Percentiles rank a stretch among this genome's conserved stretches.
phyloP scores from a whole-genome alignment of 2,888 invertebrate genomes.

The Dexiosoma caninum region DNA sequence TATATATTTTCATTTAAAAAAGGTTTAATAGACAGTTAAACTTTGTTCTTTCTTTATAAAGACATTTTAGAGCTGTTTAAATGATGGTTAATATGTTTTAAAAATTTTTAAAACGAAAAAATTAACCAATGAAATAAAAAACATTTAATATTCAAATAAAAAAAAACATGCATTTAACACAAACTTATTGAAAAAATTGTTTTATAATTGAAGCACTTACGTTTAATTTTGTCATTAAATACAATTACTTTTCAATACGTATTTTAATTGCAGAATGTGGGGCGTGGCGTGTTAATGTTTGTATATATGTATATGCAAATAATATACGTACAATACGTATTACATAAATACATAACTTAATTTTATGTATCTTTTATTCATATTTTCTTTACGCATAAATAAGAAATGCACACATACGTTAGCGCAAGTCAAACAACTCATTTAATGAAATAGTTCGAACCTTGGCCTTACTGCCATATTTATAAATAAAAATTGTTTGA shows the following conservation, averaged over 20 bases:
- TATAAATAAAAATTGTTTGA: neutral
- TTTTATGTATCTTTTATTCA: slow-evolving; percentile 1
- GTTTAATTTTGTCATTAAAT: slow-evolving; percentile 36
- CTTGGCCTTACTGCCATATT: neutral
- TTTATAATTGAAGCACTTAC: slow-evolving; percentile 20
- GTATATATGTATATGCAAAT: neutral
- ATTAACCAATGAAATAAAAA: neutral
- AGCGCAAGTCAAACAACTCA: neutral
- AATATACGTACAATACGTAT: neutral
- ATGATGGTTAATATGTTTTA: neutral
- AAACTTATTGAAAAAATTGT: neutral
- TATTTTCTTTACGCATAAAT: neutral
- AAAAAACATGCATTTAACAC: slow-evolving; percentile 1
- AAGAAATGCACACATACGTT: neutral
- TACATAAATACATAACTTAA: neutral
- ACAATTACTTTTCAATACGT: slow-evolving; percentile 8
- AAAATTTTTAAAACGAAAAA: neutral
- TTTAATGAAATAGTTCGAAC: neutral
- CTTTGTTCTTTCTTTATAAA: too few species aligned
- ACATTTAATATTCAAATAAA: neutral
- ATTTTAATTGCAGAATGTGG: neutral
- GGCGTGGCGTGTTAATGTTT: neutral
- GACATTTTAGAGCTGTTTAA: too few species aligned
- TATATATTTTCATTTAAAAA: too few species aligned
- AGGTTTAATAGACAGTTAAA: too few species aligned